phyloP scores from a whole-genome alignment of 2,797 vertebrate genomes.

The Holocentrus rufus region DNA sequence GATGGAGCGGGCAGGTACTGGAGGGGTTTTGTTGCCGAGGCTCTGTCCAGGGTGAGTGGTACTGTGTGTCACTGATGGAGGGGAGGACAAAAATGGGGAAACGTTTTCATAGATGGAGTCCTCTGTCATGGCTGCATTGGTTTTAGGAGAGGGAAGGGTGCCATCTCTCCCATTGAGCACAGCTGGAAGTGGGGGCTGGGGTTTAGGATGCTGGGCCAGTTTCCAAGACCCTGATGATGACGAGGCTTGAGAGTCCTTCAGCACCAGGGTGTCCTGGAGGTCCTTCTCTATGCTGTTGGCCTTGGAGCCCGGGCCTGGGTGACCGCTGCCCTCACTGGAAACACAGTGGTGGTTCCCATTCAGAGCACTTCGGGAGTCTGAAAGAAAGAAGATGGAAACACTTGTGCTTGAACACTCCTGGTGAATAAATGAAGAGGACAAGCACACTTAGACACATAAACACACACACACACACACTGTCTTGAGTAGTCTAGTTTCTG shows the following conservation, averaged over 20 bases:
- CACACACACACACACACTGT: slow-evolving; percentile 17
- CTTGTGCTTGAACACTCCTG: slow-evolving; percentile 55
- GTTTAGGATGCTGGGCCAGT: slow-evolving; percentile 6
- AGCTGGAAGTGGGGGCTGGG: slow-evolving; percentile 71
- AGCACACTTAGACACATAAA: slow-evolving; percentile 22
- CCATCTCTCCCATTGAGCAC: slow-evolving; percentile 83
- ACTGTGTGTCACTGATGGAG: slow-evolving; percentile 75
- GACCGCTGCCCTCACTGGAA: slow-evolving; percentile 54
- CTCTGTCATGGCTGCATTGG: slow-evolving; percentile 80
- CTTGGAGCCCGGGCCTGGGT: slow-evolving; percentile 80
- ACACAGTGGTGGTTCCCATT: slow-evolving; percentile 83
- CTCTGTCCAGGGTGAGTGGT: slow-evolving; percentile 77
- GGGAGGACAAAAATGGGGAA: slow-evolving; percentile 81
- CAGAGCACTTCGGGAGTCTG: slow-evolving; percentile 81
- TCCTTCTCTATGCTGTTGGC: slow-evolving; percentile 88
- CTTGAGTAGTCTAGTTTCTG: slow-evolving; percentile 25
- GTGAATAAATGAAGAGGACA: slow-evolving; percentile 41
- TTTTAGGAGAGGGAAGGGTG: slow-evolving; percentile 76
- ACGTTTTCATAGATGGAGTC: slow-evolving; percentile 87
- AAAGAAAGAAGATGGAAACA: slow-evolving; percentile 45
- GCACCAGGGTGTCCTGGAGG: slow-evolving; percentile 87
- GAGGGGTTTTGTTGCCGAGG: slow-evolving; percentile 74
- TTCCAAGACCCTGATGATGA: slow-evolving; percentile 68
- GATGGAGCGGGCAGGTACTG: slow-evolving; percentile 83
- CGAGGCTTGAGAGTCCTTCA: slow-evolving; percentile 77